Evolutionary conservation across 2,888 invertebrate genomes (phyloP).

Genomic region (Zaprionus obscuricornis): DNA sequence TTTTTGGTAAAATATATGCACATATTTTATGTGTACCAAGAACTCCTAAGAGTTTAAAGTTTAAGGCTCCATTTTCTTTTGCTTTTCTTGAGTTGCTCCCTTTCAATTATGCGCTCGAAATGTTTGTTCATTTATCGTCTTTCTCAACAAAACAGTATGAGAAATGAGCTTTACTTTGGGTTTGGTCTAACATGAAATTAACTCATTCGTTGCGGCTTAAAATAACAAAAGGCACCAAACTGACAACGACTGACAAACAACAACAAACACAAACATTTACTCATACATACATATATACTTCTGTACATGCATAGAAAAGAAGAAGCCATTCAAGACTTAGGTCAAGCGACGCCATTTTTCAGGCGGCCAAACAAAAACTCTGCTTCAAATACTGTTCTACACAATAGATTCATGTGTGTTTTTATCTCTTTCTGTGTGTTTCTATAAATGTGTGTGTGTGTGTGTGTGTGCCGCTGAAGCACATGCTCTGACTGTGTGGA

Average conservation of each 20-base stretch:
- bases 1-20: no score
- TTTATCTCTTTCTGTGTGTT: constrained; percentile 12
- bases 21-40: no score
- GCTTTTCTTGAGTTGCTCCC: not conserved
- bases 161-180: constrained; percentile 56
- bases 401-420: constrained; percentile 12
- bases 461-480: no score
- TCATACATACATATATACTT: not conserved
- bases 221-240: constrained; percentile 49
- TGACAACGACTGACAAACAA: not conserved
- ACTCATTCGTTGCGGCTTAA: constrained; percentile 69
- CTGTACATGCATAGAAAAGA: no score
- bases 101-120: constrained; percentile 36
- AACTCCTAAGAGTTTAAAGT: constrained; percentile 23
- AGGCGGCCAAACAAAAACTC: constrained; percentile 66
- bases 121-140: constrained; percentile 31
- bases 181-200: constrained; percentile 64
- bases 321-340: constrained; percentile 55
- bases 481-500: constrained; percentile 59
- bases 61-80: constrained; percentile 14
- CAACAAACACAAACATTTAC: not conserved
- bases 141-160: constrained; percentile 41
- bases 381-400: constrained; percentile 43
- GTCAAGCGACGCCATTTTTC: constrained; percentile 72
- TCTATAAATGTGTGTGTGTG: constrained; percentile 20